Evolutionary conservation across 2,797 vertebrate genomes (phyloP).

Genomic region (Ataeniobius toweri): DNA sequence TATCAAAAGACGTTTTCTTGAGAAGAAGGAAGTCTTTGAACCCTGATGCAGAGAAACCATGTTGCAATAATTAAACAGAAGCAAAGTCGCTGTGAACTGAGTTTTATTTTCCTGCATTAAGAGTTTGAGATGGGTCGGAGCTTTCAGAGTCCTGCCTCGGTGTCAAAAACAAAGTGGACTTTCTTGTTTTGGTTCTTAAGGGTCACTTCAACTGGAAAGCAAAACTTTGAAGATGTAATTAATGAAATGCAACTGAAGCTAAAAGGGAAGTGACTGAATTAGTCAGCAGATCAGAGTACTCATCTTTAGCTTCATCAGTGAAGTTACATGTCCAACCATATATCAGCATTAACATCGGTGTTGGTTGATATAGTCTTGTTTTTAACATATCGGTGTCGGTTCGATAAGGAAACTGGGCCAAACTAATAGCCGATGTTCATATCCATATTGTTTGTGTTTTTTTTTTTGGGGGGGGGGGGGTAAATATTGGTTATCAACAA

Average conservation of each 20-base stretch:
- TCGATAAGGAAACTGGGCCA: not conserved
- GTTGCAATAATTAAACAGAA: not conserved
- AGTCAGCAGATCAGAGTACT: not conserved
- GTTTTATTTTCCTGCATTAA: not conserved
- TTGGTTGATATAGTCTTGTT: no score
- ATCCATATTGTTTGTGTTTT: no score
- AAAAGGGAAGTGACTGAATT: not conserved
- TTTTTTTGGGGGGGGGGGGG: no score
- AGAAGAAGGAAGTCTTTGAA: not conserved
- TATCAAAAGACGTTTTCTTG: not conserved
- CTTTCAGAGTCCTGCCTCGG: not conserved
- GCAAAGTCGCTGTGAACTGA: not conserved
- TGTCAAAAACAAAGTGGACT: not conserved
- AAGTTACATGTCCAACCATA: not conserved
- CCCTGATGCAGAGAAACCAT: not conserved
- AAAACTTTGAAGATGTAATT: not conserved
- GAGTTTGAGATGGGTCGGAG: not conserved
- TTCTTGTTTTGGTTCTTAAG: not conserved
- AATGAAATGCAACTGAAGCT: not conserved
- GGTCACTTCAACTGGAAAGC: no score
- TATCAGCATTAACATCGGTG: not conserved
- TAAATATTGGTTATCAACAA: no score
- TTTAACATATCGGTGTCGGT: not conserved
- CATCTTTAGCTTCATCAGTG: not conserved
- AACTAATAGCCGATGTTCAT: no score